Evolutionary conservation across 2,113 vertebrate species (phyloP).

Genomic region (Takifugu bimaculatus): DNA sequence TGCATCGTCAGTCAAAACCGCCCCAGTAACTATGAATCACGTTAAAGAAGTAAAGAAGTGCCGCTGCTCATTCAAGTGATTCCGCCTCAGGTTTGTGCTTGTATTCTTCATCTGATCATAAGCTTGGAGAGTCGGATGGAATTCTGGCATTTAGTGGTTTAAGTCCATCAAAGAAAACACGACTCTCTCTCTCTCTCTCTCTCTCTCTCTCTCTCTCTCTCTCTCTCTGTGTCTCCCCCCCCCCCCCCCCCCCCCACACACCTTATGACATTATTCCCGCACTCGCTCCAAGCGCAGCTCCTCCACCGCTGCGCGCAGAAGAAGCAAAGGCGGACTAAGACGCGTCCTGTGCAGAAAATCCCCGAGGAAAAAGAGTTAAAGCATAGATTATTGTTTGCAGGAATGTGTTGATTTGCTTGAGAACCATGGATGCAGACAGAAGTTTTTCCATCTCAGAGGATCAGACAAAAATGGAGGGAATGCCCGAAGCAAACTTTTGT

Average conservation of each 20-base stretch:
- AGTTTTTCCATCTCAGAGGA: constrained; percentile 3
- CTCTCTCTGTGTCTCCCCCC: background rate
- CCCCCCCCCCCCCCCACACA: background rate
- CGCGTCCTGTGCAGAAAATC: background rate
- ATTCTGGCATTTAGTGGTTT: too few relatives aligned
- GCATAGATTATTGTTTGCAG: background rate
- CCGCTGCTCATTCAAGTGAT: too few relatives aligned
- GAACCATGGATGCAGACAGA: constrained; percentile 12
- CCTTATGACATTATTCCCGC: background rate
- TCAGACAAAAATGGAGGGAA: background rate
- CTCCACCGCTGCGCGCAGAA: background rate
- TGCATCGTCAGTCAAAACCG: too few relatives aligned
- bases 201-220: background rate
- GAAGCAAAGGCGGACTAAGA: too few relatives aligned
- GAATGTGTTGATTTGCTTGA: background rate
- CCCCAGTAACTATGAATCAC: too few relatives aligned
- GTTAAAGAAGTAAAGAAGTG: too few relatives aligned
- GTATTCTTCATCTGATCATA: too few relatives aligned
- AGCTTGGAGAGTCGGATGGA: too few relatives aligned
- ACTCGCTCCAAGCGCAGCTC: background rate
- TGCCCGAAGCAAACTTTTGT: background rate
- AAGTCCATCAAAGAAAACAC: too few relatives aligned
- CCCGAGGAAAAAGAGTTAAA: background rate
- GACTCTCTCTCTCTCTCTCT: background rate
- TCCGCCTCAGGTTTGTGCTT: too few relatives aligned